Evolutionary conservation across 2,113 vertebrate genomes (phyloP), one percentile per base, ranked within the genome.

Genomic region (Mesocricetus auratus): DNA sequence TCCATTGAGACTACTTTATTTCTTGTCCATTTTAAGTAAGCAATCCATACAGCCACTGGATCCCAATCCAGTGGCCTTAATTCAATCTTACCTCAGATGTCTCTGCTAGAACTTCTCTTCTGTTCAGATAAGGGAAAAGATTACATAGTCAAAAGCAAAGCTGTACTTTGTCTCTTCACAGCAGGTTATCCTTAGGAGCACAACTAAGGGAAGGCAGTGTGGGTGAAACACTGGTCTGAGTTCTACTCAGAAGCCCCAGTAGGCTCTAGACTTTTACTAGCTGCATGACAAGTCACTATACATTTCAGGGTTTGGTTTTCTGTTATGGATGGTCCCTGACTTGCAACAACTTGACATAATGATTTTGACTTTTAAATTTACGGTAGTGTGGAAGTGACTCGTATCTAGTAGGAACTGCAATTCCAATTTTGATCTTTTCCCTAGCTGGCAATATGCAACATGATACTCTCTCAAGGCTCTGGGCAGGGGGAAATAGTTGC

Each of bases 21-120:
- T 39, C 73, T 96, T n/a, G 39, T 85, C 82, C 47, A 33, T 69
- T 92, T 96, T 83, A 64, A 47, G 86, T 13, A 93, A 91, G 64
- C 36, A 42, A 45, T 50, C 94, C 50, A 31, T 5, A n/a, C 8
- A 47, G 4, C 11, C 86, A 45, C 66, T 93, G 64, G 39, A 73
- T 39, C 8, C 73, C 66, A 69, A 71, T 45, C 26, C 22, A 45
- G 19, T 66, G n/a, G 42, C 15, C 45, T 71, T 79, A 75, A 75
- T 88, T 95, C 71, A 86, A 12, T 82, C 69, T 88, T 36, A 77
- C 92, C 45, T 75, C n/a, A 29, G 22, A 50, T 50, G 68, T 71
- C 36, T 58, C 66, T 89, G 22, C 88, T 66, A 81, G 75, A 77
- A 71, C 93, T 79, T 95, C 79, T 94, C 75, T 71, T 36, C 47